phyloP scores from a whole-genome alignment of 2,888 invertebrate genomes.

The Athalia rosae region DNA sequence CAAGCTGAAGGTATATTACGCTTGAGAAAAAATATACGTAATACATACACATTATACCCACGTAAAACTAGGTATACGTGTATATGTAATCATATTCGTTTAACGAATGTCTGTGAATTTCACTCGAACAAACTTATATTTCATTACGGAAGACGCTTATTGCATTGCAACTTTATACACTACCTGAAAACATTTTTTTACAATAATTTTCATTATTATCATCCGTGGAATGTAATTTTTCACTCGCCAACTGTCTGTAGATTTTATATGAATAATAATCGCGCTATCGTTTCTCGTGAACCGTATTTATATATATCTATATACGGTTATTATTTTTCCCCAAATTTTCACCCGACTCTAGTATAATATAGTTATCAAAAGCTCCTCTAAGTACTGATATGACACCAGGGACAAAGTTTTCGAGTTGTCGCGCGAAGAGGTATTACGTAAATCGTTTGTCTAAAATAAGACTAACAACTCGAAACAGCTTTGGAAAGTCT shows the following conservation, averaged over 20 bases:
- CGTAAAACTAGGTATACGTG: no score
- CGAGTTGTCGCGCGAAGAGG: conserved; percentile 18
- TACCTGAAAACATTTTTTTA: background rate
- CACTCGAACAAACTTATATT: conserved; percentile 23
- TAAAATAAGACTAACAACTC: conserved; percentile 28
- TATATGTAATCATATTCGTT: no score
- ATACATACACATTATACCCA: background rate
- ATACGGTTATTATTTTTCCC: conserved; percentile 11
- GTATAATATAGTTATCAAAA: conserved; percentile 19
- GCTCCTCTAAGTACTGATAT: conserved; percentile 31
- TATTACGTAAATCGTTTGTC: conserved; percentile 36
- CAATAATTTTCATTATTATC: background rate
- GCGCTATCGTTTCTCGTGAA: background rate
- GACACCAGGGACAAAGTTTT: conserved; percentile 34
- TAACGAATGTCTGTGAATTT: background rate
- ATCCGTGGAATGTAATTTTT: background rate
- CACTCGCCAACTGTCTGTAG: background rate
- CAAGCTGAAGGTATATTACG: conserved; percentile 9
- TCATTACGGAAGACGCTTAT: background rate
- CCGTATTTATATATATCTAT: background rate
- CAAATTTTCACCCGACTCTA: background rate
- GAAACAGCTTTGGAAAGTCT: conserved; percentile 30
- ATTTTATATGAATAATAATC: background rate
- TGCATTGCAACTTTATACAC: background rate
- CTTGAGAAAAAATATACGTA: background rate